Conservation (phyloP, 2,888 invertebrate species). For the Tholera decimalis region DNA sequence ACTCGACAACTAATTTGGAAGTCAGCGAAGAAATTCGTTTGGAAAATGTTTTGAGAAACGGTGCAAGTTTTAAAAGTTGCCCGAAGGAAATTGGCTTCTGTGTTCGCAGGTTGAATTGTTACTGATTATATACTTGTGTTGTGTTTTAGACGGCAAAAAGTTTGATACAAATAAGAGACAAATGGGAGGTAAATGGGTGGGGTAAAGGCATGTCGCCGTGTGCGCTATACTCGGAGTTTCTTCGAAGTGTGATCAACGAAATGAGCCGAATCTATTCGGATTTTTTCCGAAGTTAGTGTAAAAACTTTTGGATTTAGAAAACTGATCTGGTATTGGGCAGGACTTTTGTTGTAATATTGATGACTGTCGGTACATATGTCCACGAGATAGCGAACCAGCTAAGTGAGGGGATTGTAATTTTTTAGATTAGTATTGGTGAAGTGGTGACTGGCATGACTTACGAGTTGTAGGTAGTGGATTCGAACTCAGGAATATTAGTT, state of each 20-base stretch:
- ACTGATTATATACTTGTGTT: constrained; percentile 47
- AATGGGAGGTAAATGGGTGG: constrained; percentile 18
- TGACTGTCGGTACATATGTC: too few relatives aligned
- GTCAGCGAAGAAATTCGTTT: constrained; percentile 55
- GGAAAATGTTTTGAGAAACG: constrained; percentile 47
- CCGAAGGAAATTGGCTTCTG: constrained; percentile 48
- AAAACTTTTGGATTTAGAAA: neutral
- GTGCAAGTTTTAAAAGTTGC: constrained; percentile 44
- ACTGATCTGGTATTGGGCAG: neutral
- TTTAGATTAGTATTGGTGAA: too few relatives aligned
- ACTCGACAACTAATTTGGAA: constrained; percentile 54
- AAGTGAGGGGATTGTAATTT: too few relatives aligned
- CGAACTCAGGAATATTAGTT: too few relatives aligned
- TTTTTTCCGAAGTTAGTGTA: neutral
- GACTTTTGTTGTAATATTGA: too few relatives aligned
- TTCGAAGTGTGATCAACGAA: neutral
- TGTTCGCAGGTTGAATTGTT: constrained; percentile 38
- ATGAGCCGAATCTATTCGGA: too few relatives aligned
- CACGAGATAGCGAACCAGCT: too few relatives aligned
- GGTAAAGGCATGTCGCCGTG: neutral
- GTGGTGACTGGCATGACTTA: too few relatives aligned
- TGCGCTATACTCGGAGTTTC: neutral
- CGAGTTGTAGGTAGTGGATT: too few relatives aligned
- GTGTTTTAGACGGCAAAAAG: constrained; percentile 21
- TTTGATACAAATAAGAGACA: constrained; percentile 28